Evolutionary conservation across 92 coral and sea anemone species (phyloP).

Genomic region (Porites lobata): DNA sequence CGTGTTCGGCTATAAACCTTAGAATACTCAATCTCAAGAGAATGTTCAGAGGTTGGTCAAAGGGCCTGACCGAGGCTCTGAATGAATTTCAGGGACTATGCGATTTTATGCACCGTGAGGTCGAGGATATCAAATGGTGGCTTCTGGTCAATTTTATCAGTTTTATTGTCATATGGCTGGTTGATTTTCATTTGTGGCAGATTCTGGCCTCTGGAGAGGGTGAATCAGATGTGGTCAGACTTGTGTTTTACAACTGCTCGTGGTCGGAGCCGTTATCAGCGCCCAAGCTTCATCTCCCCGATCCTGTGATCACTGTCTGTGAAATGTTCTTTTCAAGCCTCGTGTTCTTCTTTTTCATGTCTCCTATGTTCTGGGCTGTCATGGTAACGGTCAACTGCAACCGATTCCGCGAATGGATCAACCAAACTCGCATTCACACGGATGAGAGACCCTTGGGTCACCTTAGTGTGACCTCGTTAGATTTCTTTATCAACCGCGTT

Average conservation of each 20-base stretch:
- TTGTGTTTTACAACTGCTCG: conserved; percentile 58
- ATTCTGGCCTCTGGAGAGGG: conserved; percentile 39
- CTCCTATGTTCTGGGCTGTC: conserved; percentile 64
- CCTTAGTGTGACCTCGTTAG: conserved; percentile 34
- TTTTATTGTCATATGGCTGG: conserved; percentile 53
- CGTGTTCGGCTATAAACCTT: conserved; percentile 38
- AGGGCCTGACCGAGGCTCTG: conserved; percentile 55
- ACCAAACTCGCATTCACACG: conserved; percentile 30
- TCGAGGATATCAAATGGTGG: conserved; percentile 61
- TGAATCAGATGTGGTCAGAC: conserved; percentile 13
- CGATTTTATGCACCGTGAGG: conserved; percentile 42
- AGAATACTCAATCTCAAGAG: conserved; percentile 46
- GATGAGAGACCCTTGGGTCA: conserved; percentile 50
- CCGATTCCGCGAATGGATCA: conserved; percentile 61
- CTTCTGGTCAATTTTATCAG: conserved; percentile 40
- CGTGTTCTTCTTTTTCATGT: conserved; percentile 59
- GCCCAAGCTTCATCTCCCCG: conserved; percentile 18
- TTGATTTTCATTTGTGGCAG: conserved; percentile 56
- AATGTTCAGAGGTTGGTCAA: conserved; percentile 31
- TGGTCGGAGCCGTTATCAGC: conserved; percentile 27
- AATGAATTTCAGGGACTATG: conserved; percentile 41
- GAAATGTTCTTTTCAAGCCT: conserved; percentile 54
- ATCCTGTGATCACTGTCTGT: conserved; percentile 35
- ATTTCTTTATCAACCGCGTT: conserved; percentile 60
- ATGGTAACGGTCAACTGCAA: conserved; percentile 60